Percentiles rank a stretch among this genome's conserved stretches.
Conservation (phyloP, 64 coral and sea anemone species). For the Montipora efflorescens region DNA sequence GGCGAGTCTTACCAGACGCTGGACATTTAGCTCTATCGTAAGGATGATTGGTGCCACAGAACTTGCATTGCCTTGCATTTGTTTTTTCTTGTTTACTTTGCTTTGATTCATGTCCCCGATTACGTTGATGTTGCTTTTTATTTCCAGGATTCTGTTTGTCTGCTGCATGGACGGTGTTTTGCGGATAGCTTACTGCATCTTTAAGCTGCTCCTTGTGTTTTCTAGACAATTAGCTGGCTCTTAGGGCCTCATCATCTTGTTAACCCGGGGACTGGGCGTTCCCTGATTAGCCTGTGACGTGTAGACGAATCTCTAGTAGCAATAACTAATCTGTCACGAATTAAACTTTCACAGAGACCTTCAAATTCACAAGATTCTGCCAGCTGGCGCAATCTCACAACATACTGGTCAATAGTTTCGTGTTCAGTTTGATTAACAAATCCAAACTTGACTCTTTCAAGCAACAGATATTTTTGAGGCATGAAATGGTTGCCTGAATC, state of each 20-base stretch:
- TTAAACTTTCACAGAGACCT: not conserved
- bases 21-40: not conserved
- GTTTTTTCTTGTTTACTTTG: not conserved
- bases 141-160: not conserved
- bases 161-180: not conserved
- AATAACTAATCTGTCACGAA: constrained; percentile 5
- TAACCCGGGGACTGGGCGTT: not conserved
- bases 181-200: not conserved
- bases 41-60: not conserved
- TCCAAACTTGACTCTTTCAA: too few species aligned
- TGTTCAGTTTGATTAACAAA: too few species aligned
- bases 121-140: not conserved
- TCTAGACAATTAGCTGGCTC: too few species aligned
- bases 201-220: not conserved
- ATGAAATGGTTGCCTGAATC: too few species aligned
- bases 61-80: not conserved
- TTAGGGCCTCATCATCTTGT: not conserved
- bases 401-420: too few species aligned
- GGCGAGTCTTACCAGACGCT: constrained; percentile 15
- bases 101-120: too few species aligned
- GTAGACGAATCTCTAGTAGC: not conserved
- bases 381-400: too few species aligned
- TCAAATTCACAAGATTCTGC: too few species aligned
- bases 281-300: not conserved
- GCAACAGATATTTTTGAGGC: too few species aligned